phyloP scores from a whole-genome alignment of 1,140 invertebrate species.

The Chymomyza costata region DNA sequence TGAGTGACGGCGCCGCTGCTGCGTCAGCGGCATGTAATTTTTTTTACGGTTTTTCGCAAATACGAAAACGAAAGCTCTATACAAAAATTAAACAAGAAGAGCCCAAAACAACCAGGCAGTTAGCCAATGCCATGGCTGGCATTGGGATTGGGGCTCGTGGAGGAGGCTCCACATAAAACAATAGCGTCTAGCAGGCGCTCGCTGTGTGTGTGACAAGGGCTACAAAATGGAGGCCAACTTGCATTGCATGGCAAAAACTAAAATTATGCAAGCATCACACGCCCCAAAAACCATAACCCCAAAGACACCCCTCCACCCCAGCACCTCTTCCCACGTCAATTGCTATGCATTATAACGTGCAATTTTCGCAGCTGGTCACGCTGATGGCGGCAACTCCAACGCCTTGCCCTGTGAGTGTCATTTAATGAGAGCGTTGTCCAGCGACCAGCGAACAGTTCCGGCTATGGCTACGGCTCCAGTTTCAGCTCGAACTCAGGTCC shows the following conservation, averaged over 20 bases:
- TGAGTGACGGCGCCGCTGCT: conserved; percentile 65
- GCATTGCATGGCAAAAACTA: conserved; percentile 47
- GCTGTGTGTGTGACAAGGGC: conserved; percentile 53
- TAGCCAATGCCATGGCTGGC: not conserved
- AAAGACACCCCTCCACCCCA: not conserved
- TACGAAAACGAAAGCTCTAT: conserved; percentile 54
- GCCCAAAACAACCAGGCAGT: conserved; percentile 2
- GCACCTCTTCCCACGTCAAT: not conserved
- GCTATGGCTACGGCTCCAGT: no score
- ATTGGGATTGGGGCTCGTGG: not conserved
- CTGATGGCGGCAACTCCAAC: no score
- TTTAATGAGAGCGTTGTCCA: conserved; percentile 55
- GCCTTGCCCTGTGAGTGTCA: conserved; percentile 59
- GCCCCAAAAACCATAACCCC: conserved; percentile 7
- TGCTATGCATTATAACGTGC: conserved; percentile 63
- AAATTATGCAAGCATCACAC: conserved; percentile 68
- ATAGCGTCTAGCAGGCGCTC: conserved; percentile 20
- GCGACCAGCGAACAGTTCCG: no score
- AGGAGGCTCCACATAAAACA: conserved; percentile 22
- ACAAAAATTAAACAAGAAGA: conserved; percentile 26
- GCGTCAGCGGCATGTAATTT: conserved; percentile 68
- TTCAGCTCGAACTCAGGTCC: no score
- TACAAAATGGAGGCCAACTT: conserved; percentile 24
- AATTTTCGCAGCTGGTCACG: no score
- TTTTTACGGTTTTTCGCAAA: conserved; percentile 65